Evolutionary conservation across 2,797 vertebrate genomes (phyloP), one percentile per base, ranked within the genome.

Genomic region (Pangasius sanitwongsei): DNA sequence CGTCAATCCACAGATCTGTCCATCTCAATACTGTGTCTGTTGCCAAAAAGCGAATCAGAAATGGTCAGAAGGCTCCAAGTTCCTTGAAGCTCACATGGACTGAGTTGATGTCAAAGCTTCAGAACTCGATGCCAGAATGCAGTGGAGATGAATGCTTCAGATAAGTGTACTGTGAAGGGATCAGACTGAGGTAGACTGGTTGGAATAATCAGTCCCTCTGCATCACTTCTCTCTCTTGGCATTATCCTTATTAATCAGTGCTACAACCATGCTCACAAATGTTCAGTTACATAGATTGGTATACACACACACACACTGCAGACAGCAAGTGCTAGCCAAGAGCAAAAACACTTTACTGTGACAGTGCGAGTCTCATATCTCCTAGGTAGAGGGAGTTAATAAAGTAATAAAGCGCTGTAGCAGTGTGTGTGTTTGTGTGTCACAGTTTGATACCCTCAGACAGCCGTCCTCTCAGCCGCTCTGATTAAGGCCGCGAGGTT

Each of bases 401-500:
- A 93, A 92, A 93, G 93, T 92, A 93, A 93, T 92, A 93, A 93
- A 93, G 89, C 82, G 86, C 87, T 86, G 92, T 89, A 89, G 91
- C 85, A 34, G 84, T 57, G 90, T 89, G 90, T 88, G 75, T 90
- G 90, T 61, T 89, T 90, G 90, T 89, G 82, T 93, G 93, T 93
- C 92, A 93, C 92, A 92, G 91, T 91, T 90, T 92, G 91, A 92
- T 92, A 89, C 90, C 89, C 88, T 91, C 85, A 89, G 91, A 90
- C 87, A 86, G 90, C 85, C 90, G 89, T 90, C 89, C 89, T 87
- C 84, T 90, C 92, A 89, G 87, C 89, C 34, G 57, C 87, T 90
- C 92, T 93, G 92, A 94, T 94, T 92, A 94, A 93, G 92, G 90
- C 90, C 88, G 44, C 55, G 90, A 91, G 93, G 92, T 93, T 92